Evolutionary conservation across 2,888 invertebrate genomes (phyloP), one percentile per base, ranked within the genome.

Genomic region (Drosophila leonis): DNA sequence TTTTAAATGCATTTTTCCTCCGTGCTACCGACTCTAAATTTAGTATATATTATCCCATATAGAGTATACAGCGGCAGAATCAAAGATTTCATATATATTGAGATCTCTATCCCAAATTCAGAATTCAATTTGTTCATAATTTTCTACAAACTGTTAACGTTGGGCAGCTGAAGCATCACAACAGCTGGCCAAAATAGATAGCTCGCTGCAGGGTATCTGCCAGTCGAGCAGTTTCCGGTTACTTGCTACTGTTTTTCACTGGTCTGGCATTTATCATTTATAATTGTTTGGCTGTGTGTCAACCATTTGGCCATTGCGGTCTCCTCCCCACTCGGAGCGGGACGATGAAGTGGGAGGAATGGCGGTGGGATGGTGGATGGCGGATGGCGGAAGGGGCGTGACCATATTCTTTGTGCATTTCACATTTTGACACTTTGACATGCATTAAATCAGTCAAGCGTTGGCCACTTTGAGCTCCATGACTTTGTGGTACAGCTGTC

Each of bases 381-480:
- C 29, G n/a, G 35, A n/a, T 6, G 18, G 9, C 18, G 37, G 37
- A 29, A 29, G 35, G 37, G 75, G 75, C 57, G 62, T 56, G 62
- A 60, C 31, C 49, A 52, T 59, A 67, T 71, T 61, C 83, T 89
- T 82, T 89, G 85, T 79, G 72, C 88, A 84, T 78, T 55, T 70
- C 76, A 89, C 71, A 84, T 89, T 84, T 84, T 89, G 89, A 84
- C 84, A 89, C 84, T 84, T 87, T 84, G 88, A 84, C 85, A 89
- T 89, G 89, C 89, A 89, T 84, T 89, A 84, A 87, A 89, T 84
- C 83, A 84, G 90, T 84, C 90, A 82, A 84, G 88, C 72, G 72
- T 74, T 65, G 64, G 48, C 75, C 68, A 65, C 83, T 86, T 81
- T 81, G 59, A 75, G 63, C 68, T 78, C 46, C 59, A 46, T 66